phyloP scores from a whole-genome alignment of 2,888 invertebrate species.

The Anthoptus insignis region DNA sequence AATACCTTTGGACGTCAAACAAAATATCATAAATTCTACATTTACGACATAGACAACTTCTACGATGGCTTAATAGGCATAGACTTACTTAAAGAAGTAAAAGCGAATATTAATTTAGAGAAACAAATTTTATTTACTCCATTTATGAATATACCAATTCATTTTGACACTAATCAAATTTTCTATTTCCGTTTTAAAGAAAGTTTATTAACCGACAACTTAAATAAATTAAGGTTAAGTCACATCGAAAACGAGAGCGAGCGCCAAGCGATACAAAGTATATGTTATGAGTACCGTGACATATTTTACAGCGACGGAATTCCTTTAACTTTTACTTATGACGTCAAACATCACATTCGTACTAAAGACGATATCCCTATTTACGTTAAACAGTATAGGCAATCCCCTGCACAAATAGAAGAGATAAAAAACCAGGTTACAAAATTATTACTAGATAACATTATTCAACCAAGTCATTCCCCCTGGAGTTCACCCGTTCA shows the following conservation, averaged over 20 bases:
- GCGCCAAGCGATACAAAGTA: neutral
- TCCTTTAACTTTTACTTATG: no score
- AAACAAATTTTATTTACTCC: neutral
- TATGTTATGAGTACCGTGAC: no score
- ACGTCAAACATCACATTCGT: no score
- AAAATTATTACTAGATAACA: no score
- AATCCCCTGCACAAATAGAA: no score
- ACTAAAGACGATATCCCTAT: no score
- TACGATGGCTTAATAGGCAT: neutral
- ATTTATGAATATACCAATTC: neutral
- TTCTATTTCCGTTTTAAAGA: neutral
- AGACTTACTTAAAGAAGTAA: neutral
- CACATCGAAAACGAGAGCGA: neutral
- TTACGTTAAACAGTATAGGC: no score
- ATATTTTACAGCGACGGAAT: no score
- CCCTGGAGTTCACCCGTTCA: no score
- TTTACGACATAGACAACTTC: slow-evolving; percentile 15
- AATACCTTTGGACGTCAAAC: neutral
- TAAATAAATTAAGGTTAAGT: neutral
- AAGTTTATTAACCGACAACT: neutral
- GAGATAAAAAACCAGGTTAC: no score
- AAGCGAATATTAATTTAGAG: neutral
- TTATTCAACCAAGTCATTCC: no score
- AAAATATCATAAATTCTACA: slow-evolving; percentile 9
- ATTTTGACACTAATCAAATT: neutral